Evolutionary conservation across 2,113 vertebrate species (phyloP).

Genomic region (Passer domesticus): DNA sequence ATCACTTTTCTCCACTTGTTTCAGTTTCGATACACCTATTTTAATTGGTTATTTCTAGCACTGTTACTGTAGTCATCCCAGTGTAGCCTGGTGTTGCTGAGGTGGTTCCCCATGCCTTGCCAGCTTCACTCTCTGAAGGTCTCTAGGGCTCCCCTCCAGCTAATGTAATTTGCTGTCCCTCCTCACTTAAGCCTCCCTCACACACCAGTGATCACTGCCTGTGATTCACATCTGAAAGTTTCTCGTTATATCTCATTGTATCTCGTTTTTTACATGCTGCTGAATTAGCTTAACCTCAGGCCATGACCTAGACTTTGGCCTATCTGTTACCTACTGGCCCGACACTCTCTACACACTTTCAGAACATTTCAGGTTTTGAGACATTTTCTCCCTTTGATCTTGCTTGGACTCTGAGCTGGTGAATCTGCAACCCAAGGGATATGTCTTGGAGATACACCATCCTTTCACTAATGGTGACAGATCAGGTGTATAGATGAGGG

Average conservation of each 20-base stretch:
- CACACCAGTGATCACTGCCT: not conserved
- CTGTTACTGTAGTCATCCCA: not conserved
- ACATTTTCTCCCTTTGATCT: not conserved
- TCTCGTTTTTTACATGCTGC: not conserved
- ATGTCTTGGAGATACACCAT: not conserved
- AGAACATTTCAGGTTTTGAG: not conserved
- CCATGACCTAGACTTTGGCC: too few relatives aligned
- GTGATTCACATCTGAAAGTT: not conserved
- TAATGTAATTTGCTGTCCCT: not conserved
- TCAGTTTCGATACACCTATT: not conserved
- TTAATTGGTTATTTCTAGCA: not conserved
- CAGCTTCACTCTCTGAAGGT: not conserved
- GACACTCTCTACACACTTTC: not conserved
- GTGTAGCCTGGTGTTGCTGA: not conserved
- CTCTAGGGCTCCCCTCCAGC: not conserved
- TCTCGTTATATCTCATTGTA: fast-evolving
- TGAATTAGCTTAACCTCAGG: not conserved
- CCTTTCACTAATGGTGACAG: not conserved
- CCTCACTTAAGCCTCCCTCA: fast-evolving
- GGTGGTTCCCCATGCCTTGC: not conserved
- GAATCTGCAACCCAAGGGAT: not conserved
- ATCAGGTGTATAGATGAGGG: not conserved
- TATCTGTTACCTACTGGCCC: not conserved
- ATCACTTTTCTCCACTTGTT: not conserved
- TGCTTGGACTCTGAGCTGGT: not conserved